A percentile compares a stretch with the other conserved stretches of the same genome.
These are phyloP conservation scores for Reticulitermes speratus DNA, from an alignment of 1,140 invertebrate species.

Conservation along the genomic window DNA sequence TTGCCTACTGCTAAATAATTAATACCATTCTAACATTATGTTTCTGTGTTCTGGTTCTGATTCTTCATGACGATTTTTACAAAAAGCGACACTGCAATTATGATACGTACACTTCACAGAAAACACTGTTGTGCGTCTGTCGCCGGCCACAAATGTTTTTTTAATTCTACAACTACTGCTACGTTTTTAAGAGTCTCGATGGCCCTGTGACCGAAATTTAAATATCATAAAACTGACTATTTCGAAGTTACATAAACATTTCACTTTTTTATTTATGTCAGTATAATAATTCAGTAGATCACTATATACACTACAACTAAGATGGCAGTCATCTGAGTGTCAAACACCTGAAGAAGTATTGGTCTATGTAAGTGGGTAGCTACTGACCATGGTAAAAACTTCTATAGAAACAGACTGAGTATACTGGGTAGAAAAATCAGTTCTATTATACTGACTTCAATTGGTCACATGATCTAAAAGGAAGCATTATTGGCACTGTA, in stretches of 20 bases:
- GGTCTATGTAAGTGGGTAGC: not conserved
- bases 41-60: not conserved
- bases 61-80: not conserved
- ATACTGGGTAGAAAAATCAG: not conserved
- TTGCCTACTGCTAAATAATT: not conserved
- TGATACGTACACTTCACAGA: not conserved
- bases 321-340: not conserved
- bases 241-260: not conserved
- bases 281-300: not conserved
- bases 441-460: not conserved
- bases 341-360: not conserved
- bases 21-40: not conserved
- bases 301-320: not conserved
- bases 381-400: not conserved
- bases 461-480: not conserved
- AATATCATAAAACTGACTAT: not conserved
- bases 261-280: not conserved
- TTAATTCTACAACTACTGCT: not conserved
- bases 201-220: not conserved
- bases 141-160: not conserved
- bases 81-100: conserved; percentile 4
- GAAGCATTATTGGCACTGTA: conserved; percentile 1
- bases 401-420: not conserved
- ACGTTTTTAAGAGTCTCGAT: not conserved
- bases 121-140: not conserved